Evolutionary conservation across 2,113 vertebrate species (phyloP).

Genomic region (Salvelinus alpinus): DNA sequence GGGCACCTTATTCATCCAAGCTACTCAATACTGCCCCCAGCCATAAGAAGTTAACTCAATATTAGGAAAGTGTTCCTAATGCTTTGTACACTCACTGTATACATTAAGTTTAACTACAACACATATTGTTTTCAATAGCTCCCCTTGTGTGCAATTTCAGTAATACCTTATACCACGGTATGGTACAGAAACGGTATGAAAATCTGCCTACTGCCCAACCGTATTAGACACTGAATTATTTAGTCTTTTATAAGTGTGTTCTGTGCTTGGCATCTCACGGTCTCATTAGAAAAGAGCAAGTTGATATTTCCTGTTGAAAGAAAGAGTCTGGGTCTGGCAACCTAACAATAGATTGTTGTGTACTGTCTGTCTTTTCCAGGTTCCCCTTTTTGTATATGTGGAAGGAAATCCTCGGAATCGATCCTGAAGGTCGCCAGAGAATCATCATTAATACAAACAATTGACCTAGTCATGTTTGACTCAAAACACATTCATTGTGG

Average conservation of each 20-base stretch:
- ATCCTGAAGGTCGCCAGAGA: background rate
- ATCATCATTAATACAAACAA: background rate
- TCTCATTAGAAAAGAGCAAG: background rate
- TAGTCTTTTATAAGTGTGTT: conserved; percentile 7
- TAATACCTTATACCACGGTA: too few relatives aligned
- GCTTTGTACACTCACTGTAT: too few relatives aligned
- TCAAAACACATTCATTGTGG: background rate
- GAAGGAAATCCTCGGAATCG: background rate
- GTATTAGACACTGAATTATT: background rate
- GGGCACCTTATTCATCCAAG: too few relatives aligned
- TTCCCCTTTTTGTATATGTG: background rate
- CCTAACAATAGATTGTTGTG: background rate
- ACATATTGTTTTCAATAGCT: too few relatives aligned
- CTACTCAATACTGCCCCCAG: too few relatives aligned
- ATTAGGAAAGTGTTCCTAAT: too few relatives aligned
- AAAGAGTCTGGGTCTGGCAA: background rate
- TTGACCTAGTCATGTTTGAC: background rate
- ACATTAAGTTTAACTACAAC: too few relatives aligned
- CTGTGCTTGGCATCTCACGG: background rate
- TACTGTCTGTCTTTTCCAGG: background rate
- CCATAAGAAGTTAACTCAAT: too few relatives aligned
- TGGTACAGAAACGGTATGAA: too few relatives aligned
- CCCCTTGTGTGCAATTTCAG: too few relatives aligned
- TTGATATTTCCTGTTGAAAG: background rate
- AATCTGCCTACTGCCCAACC: too few relatives aligned